Evolutionary conservation across 2,888 invertebrate genomes (phyloP).

Genomic region (Leptarthrus brevirostris): DNA sequence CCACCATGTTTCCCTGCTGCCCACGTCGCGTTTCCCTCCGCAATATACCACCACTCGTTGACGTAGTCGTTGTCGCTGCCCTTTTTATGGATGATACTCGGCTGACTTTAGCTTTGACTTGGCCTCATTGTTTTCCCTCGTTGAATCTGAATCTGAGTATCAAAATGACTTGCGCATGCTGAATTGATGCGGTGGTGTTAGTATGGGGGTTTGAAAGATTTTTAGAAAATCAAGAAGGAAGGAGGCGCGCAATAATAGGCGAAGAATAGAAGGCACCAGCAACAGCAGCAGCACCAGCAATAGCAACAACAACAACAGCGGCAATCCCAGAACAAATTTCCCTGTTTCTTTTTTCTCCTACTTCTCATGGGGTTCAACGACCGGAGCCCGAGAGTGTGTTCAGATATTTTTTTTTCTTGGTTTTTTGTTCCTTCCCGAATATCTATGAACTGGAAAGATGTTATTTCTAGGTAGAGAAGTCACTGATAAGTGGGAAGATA

Average conservation of each 20-base stretch:
- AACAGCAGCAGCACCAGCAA: slow-evolving; percentile 5
- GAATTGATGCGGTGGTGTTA: slow-evolving; percentile 19
- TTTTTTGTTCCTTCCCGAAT: slow-evolving; percentile 32
- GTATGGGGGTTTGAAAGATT: slow-evolving; percentile 36
- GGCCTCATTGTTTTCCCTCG: slow-evolving; percentile 41
- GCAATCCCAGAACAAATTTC: slow-evolving; percentile 43
- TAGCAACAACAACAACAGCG: neutral
- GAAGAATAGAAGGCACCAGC: slow-evolving; percentile 34
- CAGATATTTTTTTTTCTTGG: slow-evolving; percentile 31
- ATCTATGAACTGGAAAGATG: slow-evolving; percentile 13
- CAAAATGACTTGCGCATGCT: slow-evolving; percentile 27
- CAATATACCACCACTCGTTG: neutral
- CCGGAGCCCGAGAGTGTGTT: slow-evolving; percentile 11
- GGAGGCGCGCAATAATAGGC: slow-evolving; percentile 40
- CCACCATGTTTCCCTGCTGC: neutral
- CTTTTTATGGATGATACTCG: slow-evolving; percentile 20
- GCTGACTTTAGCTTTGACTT: neutral
- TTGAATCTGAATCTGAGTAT: slow-evolving; percentile 15
- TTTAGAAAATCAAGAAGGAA: slow-evolving; percentile 35
- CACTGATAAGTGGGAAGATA: slow-evolving; percentile 37
- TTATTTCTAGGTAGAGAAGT: slow-evolving; percentile 37
- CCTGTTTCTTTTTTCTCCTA: slow-evolving; percentile 40
- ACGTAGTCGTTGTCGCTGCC: no score
- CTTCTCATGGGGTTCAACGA: slow-evolving; percentile 24
- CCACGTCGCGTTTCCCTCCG: neutral